Evolutionary conservation across 35 echinoderm and acorn worm genomes (phyloP).

Genomic region (Amphiura filiformis): DNA sequence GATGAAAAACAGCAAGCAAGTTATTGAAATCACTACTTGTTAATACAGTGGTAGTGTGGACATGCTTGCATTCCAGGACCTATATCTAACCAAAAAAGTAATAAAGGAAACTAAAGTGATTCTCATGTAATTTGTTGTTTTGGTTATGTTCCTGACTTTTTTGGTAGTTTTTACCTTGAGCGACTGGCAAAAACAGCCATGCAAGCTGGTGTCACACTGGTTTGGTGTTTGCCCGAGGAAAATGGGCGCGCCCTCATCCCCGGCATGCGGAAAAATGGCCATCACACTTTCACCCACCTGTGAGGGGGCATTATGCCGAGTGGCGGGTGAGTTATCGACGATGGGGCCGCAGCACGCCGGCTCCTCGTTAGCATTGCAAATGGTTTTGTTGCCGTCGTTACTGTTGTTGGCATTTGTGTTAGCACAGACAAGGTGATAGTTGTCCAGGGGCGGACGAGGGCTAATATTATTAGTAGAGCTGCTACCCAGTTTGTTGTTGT

Average conservation of each 20-base stretch:
- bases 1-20: neutral
- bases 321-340: conserved; percentile 7
- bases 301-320: conserved; percentile 47
- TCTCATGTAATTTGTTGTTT: neutral
- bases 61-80: neutral
- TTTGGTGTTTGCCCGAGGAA: conserved; percentile 5
- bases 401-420: conserved; percentile 68
- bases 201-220: conserved; percentile 12
- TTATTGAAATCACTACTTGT: neutral
- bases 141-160: neutral
- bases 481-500: conserved; percentile 90
- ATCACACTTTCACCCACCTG: conserved; percentile 53
- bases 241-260: conserved; percentile 33
- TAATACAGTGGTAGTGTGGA: neutral
- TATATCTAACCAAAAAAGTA: no score
- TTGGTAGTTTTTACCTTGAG: neutral
- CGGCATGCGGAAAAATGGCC: conserved; percentile 27
- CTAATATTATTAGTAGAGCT: conserved; percentile 44
- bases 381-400: conserved; percentile 28
- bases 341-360: conserved; percentile 21
- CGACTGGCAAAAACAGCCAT: conserved; percentile 13
- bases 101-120: neutral
- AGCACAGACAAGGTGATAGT: conserved; percentile 38
- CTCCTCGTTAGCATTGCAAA: conserved; percentile 47
- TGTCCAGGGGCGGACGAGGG: conserved; percentile 28